These are phyloP conservation scores for Nymphalis urticae DNA, from an alignment of 2,888 invertebrate species.

Conservation along the genomic window DNA sequence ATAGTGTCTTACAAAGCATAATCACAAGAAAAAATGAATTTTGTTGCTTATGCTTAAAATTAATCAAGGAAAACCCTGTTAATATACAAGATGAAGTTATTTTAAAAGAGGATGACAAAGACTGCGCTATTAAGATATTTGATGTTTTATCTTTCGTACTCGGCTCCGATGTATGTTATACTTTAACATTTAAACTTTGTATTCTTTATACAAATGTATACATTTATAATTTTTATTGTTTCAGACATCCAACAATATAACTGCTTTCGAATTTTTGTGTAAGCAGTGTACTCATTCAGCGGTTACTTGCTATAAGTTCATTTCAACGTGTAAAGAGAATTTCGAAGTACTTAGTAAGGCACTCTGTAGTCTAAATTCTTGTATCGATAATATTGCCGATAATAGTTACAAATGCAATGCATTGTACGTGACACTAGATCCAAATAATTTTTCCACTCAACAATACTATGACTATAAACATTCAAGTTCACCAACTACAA, in stretches of 20 bases:
- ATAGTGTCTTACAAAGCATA: conserved; percentile 49
- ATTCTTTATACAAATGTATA: not conserved
- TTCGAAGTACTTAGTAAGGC: conserved; percentile 46
- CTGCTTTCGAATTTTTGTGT: conserved; percentile 54
- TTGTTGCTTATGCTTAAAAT: conserved; percentile 61
- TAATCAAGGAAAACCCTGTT: conserved; percentile 42
- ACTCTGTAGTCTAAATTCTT: conserved; percentile 47
- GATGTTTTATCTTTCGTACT: conserved; percentile 55
- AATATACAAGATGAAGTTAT: conserved; percentile 53
- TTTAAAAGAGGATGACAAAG: conserved; percentile 44
- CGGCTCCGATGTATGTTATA: conserved; percentile 52
- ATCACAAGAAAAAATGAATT: conserved; percentile 52
- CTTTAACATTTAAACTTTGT: not conserved
- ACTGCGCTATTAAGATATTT: conserved; percentile 47
- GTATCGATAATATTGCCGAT: conserved; percentile 44
- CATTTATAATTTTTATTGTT: conserved; percentile 39
- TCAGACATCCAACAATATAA: conserved; percentile 53
- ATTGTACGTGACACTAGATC: conserved; percentile 54
- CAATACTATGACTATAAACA: conserved; percentile 52
- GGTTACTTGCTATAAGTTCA: conserved; percentile 56
- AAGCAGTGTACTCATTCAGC: conserved; percentile 51
- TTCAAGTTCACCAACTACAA: conserved; percentile 35
- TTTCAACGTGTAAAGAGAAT: conserved; percentile 49
- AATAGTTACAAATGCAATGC: conserved; percentile 45
- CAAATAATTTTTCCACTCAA: conserved; percentile 49